A percentile compares a stretch with the other conserved stretches of the same genome.
Conservation (phyloP, 2,888 invertebrate species). For the Pachymerium ferrugineum region DNA sequence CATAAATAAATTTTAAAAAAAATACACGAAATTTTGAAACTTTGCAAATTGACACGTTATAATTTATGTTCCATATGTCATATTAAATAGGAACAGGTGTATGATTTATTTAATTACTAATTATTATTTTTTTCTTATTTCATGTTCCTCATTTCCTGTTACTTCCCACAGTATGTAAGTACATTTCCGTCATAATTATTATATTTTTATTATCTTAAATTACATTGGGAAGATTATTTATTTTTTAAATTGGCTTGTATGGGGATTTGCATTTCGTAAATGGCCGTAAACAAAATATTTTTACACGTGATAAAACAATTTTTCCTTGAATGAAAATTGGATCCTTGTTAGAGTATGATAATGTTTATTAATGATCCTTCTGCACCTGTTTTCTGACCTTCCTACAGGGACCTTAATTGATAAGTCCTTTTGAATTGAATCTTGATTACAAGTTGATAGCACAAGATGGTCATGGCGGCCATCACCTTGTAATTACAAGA, state of each 20-base stretch:
- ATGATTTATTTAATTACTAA: not conserved
- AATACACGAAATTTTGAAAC: too few species aligned
- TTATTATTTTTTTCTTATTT: not conserved
- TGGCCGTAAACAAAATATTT: too few species aligned
- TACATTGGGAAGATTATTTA: not conserved
- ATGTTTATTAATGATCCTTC: constrained; percentile 16
- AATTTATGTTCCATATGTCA: too few species aligned
- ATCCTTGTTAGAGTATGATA: too few species aligned
- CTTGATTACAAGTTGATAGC: constrained; percentile 8
- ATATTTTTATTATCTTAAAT: not conserved
- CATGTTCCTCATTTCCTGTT: not conserved
- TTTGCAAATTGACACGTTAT: not conserved
- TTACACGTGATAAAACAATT: too few species aligned
- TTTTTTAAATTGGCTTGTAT: not conserved
- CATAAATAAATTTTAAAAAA: too few species aligned
- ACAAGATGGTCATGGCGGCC: not conserved
- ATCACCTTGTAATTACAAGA: constrained; percentile 10
- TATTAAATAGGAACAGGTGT: not conserved
- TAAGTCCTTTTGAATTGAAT: not conserved
- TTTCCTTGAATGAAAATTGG: too few species aligned
- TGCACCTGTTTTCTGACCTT: constrained; percentile 14
- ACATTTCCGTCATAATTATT: not conserved
- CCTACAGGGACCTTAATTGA: constrained; percentile 10
- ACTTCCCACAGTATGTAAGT: not conserved
- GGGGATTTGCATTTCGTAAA: not conserved